phyloP scores from a whole-genome alignment of 2,888 invertebrate genomes.

The Limnephilus rhombicus region DNA sequence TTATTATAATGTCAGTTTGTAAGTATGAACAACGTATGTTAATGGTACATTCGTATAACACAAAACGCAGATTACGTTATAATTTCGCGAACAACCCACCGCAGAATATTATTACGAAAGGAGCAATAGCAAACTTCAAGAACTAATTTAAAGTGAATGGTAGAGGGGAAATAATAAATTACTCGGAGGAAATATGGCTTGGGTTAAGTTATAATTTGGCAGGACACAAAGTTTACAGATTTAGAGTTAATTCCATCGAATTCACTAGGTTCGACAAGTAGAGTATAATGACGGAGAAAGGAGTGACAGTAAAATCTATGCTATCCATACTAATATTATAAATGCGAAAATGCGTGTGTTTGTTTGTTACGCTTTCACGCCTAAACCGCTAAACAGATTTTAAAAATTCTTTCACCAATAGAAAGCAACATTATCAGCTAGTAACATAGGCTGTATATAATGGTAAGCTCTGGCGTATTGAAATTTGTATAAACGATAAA shows the following conservation, averaged over 20 bases:
- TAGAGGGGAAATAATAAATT: neutral
- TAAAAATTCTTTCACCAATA: too few species aligned
- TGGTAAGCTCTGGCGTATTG: too few species aligned
- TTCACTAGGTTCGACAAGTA: neutral
- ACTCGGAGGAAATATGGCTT: neutral
- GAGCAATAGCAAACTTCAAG: neutral
- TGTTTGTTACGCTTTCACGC: too few species aligned
- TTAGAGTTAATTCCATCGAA: neutral
- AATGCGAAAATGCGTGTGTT: too few species aligned
- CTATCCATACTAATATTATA: too few species aligned
- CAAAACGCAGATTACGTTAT: neutral
- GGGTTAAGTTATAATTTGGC: neutral
- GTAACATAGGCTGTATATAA: too few species aligned
- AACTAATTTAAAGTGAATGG: neutral
- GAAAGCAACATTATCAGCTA: too few species aligned
- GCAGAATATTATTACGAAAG: neutral
- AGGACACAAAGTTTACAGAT: neutral
- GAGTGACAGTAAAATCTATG: too few species aligned
- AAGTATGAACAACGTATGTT: neutral
- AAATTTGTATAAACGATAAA: too few species aligned
- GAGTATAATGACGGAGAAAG: neutral
- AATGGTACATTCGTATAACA: too few species aligned
- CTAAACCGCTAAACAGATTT: too few species aligned
- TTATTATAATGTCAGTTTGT: neutral
- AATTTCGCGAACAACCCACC: neutral